These are phyloP conservation scores for Mesocricetus auratus DNA, from an alignment of 2,113 vertebrate species.

Conservation along the genomic window DNA sequence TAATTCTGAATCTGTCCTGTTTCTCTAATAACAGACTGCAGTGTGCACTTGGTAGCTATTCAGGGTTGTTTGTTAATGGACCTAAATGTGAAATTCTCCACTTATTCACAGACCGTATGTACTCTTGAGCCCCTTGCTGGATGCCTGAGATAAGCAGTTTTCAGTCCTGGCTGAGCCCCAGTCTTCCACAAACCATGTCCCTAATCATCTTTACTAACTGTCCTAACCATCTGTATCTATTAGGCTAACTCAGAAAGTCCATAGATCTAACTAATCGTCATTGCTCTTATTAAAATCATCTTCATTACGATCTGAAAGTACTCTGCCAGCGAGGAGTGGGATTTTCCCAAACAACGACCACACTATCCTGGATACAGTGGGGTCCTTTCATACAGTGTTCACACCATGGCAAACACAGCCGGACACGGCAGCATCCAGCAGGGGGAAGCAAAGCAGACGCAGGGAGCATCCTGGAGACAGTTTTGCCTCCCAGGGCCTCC, in stretches of 20 bases:
- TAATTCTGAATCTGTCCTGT: not conserved
- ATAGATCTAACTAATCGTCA: not conserved
- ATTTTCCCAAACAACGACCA: not conserved
- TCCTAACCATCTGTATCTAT: not conserved
- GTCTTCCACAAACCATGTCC: not conserved
- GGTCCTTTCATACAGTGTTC: not conserved
- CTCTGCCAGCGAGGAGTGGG: not conserved
- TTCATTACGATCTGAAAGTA: not conserved
- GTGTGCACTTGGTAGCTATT: not conserved
- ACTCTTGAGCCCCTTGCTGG: not conserved
- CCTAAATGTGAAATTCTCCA: not conserved
- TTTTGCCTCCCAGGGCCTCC: not conserved
- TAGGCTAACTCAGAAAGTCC: not conserved
- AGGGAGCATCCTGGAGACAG: not conserved
- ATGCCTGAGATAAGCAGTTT: not conserved
- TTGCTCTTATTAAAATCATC: not conserved
- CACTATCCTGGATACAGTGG: not conserved
- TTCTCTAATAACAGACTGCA: not conserved
- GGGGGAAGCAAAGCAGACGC: not conserved
- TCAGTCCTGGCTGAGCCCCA: too few relatives aligned
- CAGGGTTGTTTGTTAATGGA: not conserved
- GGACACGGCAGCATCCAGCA: not conserved
- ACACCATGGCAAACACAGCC: not conserved
- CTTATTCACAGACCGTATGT: not conserved
- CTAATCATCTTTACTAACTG: not conserved